Conservation (phyloP, 2,797 vertebrate species). For the Crenichthys baileyi region DNA sequence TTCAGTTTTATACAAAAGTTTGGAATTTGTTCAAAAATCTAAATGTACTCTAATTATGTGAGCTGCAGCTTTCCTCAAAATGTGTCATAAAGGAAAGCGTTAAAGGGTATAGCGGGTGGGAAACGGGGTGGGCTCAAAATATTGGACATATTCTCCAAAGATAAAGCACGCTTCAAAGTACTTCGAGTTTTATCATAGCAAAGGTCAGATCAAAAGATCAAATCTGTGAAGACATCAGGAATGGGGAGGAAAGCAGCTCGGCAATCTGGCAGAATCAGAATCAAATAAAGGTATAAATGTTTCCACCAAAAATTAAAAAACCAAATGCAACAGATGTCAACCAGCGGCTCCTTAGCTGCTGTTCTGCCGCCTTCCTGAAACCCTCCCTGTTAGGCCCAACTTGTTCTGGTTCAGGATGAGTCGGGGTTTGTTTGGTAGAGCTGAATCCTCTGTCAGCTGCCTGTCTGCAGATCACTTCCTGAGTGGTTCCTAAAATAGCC, state of each 20-base stretch:
- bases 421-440: constrained; percentile 45
- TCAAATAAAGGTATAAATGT: background rate
- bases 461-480: constrained; percentile 78
- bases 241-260: background rate
- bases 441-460: constrained; percentile 56
- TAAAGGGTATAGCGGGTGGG: background rate
- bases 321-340: background rate
- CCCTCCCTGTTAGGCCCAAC: constrained; percentile 7
- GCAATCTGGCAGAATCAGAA: background rate
- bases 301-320: background rate
- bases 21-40: too few relatives aligned
- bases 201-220: background rate
- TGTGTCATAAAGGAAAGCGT: background rate
- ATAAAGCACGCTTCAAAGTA: background rate
- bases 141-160: background rate
- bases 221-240: background rate
- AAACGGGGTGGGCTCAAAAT: background rate
- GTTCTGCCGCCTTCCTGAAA: background rate
- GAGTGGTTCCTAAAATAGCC: constrained; percentile 78
- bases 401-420: constrained; percentile 43
- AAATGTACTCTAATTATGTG: too few relatives aligned
- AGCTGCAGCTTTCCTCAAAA: background rate
- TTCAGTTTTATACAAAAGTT: too few relatives aligned
- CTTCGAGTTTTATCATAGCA: background rate
- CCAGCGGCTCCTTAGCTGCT: background rate